These are phyloP conservation scores for Mus musculus DNA, from an alignment of 2,113 vertebrate genomes.

Conservation along the genomic window GRCm39 chr9:45191001-45191500, in stretches of 20 bases:
- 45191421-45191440: background rate
- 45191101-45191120: background rate
- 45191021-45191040: background rate
- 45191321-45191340: background rate
- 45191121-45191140: background rate
- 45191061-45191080: background rate
- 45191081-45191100: background rate
- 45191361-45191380: slow-evolving; percentile 1
- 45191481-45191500: background rate
- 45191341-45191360: background rate
- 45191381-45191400: background rate
- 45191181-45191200: background rate
- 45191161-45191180: background rate
- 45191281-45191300: background rate
- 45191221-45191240: background rate
- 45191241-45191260: background rate
- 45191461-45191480: background rate
- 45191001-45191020: background rate
- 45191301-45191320: background rate
- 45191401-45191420: background rate
- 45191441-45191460: background rate
- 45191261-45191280: background rate
- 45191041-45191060: background rate
- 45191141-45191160: background rate
- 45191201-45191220: background rate